Base-by-base conservation (phyloP, 2,888 invertebrate genomes). In the Tiphia femorata region DNA sequence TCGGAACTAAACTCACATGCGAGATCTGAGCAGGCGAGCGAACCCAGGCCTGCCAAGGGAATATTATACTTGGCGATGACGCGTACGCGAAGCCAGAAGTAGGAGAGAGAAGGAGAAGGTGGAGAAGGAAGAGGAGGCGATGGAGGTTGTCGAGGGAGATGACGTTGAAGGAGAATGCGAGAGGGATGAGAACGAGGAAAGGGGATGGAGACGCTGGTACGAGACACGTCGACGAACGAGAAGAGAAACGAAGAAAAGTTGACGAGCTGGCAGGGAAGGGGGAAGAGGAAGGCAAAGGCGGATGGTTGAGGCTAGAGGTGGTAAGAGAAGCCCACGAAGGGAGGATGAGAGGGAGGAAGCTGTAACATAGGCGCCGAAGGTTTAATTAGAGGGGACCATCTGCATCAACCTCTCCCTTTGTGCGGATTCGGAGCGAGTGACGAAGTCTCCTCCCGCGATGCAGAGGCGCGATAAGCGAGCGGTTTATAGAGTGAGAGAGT, bases 31-130 rank as follows among this genome's bases (percentile, higher is more conserved):
- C 33, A n/a, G 6, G 14, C 58, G 51, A 52, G 62, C 55, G 47
- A 56, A 55, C 25, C 62, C 54, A 56, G 61, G 59, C 58, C 59
- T 67, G 70, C 64, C 72, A 70, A 69, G 73, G 72, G 74, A 76
- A 74, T 76, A 76, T 78, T 77, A 80, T 80, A 81, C 78, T 79
- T 70, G 79, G 80, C 78, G 80, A 81, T 81, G 80, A 80, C 80
- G 81, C 77, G 77, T 77, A 76, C 72, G 64, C 69, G 66, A 50
- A 48, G 56, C 64, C 64, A 73, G 63, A 70, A 75, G 70, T 62
- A 65, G 49, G 40, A 29, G 12, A 5, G 12, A 47, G 38, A 46
- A 25, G 19, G 41, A 42, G 21, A 17, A 19, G 20, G 41, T 30
- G 44, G 57, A 56, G 47, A 44, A 46, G 47, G 47, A 48, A 46